Evolutionary conservation across 2,888 invertebrate genomes (phyloP).

Genomic region (Pseudanteris insignis): DNA sequence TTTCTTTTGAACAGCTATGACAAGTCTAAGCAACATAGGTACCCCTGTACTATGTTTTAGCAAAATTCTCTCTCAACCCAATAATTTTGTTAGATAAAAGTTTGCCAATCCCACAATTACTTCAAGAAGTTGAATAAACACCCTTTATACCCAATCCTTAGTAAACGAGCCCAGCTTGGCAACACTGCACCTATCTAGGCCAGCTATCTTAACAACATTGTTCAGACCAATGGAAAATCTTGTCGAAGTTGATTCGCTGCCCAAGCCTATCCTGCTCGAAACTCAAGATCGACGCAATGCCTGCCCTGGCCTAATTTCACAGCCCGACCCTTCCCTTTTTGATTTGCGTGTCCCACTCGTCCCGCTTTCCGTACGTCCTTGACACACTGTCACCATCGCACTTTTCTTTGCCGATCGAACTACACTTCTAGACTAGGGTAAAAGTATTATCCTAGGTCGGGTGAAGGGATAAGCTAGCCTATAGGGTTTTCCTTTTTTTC

Average conservation of each 20-base stretch:
- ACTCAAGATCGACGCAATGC: constrained; percentile 17
- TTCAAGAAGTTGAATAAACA: no score
- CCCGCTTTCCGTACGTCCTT: constrained; percentile 43
- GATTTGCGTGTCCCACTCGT: constrained; percentile 28
- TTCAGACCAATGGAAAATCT: constrained; percentile 13
- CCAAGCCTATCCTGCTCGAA: constrained; percentile 29
- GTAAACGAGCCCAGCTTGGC: constrained; percentile 14
- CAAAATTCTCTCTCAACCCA: no score
- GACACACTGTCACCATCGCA: constrained; percentile 44
- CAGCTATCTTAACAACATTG: constrained; percentile 11
- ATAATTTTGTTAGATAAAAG: no score
- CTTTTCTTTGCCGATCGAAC: constrained; percentile 36
- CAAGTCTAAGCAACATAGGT: no score
- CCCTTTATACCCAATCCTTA: background rate
- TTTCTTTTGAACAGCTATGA: background rate
- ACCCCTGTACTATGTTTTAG: no score
- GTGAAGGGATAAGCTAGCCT: constrained; percentile 8
- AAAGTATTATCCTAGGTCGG: constrained; percentile 49
- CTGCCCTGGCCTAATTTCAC: constrained; percentile 33
- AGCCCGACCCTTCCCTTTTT: constrained; percentile 9
- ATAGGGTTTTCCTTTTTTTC: background rate
- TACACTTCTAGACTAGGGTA: constrained; percentile 25
- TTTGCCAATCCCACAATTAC: no score
- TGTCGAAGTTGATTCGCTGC: constrained; percentile 13
- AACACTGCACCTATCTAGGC: constrained; percentile 7